Base-by-base conservation (phyloP, 2,888 invertebrate genomes). In the Nemotelus pantherinus region DNA sequence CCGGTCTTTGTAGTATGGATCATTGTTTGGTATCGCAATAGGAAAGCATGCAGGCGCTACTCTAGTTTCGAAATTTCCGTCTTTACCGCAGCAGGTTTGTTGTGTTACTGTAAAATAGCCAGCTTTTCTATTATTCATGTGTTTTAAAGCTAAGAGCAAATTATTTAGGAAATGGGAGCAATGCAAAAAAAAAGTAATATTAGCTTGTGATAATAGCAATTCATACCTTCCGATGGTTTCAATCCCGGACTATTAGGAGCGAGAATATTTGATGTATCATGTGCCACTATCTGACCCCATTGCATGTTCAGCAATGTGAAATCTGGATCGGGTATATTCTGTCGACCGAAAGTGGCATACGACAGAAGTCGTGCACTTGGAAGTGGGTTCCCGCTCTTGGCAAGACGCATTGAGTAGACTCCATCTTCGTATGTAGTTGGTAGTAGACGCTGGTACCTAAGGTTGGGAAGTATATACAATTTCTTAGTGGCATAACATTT, bases 311-410 rank as follows among this genome's bases (percentile, higher is more conserved):
- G 91, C 25, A 95, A 87, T 41, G 92, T 94, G 88, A 91, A 94
- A 79, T 91, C 86, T 0, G 91, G 92, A 86, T 95, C 95, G 3
- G 92, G 89, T 3, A 92, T 85, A 80, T 92, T 90, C 55, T 89
- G 88, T 83, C 94, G 93, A 0, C 94, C 94, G 85, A 93, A 94
- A 7, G 93, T 84, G 0, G 89, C 87, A 65, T 92, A 86, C 80
- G 95, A 95, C n/a, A 95, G 87, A n/a, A 90, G 86, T 65, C 95
- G 89, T 2, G 94, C 87, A 74, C 90, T 90, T 0, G 95, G 95
- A 65, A 95, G 87, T 9, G 89, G 89, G 41, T 88, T 88, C 0
- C 94, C 94, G 39, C 91, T 91, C 0, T 88, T 85, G 0, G 93
- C 90, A 2, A 86, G 84, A 0, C 94, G 89, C 53, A 93, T 92